Percentiles rank a stretch among this genome's conserved stretches.
Evolutionary conservation across 2,113 vertebrate genomes (phyloP).

Genomic region (Suncus etruscus): DNA sequence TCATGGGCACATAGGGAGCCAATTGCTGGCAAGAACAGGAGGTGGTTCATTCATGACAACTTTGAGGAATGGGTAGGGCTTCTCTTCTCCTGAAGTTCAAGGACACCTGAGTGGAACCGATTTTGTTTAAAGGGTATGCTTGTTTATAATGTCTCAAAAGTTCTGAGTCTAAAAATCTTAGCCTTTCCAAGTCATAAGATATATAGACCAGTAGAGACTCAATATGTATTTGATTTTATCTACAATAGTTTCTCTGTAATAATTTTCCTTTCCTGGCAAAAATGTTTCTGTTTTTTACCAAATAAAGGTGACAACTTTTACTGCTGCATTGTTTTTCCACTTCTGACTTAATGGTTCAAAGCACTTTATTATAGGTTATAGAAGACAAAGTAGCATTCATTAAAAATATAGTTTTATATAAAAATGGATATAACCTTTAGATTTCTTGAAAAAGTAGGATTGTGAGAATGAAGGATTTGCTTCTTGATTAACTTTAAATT

Average conservation of each 20-base stretch:
- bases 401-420: neutral
- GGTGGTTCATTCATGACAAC: neutral
- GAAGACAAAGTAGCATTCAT: slow-evolving; percentile 25
- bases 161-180: neutral
- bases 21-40: neutral
- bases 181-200: neutral
- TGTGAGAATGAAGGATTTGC: slow-evolving; percentile 36
- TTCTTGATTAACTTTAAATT: slow-evolving; percentile 29
- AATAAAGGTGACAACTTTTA: slow-evolving; percentile 33
- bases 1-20: neutral
- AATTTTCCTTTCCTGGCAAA: neutral
- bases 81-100: neutral
- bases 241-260: neutral
- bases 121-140: neutral
- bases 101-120: neutral
- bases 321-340: neutral
- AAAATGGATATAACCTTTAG: slow-evolving; percentile 4
- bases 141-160: neutral
- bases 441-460: neutral
- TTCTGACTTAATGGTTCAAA: neutral
- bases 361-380: slow-evolving; percentile 1
- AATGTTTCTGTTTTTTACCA: neutral
- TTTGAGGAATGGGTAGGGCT: neutral
- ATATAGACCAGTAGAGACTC: neutral
- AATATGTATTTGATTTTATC: neutral